A percentile compares a stretch with the other conserved stretches of the same genome.
These are phyloP conservation scores for Drosophila pectinifera DNA, from an alignment of 1,140 invertebrate species.

Conservation along the genomic window DNA sequence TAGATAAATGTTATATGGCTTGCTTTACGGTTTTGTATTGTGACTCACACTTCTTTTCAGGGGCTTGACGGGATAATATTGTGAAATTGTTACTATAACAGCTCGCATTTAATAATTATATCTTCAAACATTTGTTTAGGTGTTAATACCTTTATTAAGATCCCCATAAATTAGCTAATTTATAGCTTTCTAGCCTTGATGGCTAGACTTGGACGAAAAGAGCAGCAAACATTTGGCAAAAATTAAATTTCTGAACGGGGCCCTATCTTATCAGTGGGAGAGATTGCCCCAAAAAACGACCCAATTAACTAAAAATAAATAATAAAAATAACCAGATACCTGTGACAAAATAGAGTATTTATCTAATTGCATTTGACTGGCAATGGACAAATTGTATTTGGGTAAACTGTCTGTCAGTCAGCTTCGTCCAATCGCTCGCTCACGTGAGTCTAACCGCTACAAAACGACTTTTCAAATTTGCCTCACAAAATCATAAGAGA, in stretches of 20 bases:
- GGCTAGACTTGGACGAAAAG: conserved; percentile 2
- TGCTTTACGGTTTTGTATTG: not conserved
- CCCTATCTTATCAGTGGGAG: conserved; percentile 38
- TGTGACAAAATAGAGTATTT: conserved; percentile 13
- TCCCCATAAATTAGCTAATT: conserved; percentile 17
- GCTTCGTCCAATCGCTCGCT: conserved; percentile 54
- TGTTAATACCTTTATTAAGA: not conserved
- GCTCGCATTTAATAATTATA: not conserved
- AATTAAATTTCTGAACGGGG: conserved; percentile 9
- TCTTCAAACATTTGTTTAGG: conserved; percentile 15
- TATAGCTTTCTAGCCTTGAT: not conserved
- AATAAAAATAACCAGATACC: not conserved
- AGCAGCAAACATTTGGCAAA: conserved; percentile 11
- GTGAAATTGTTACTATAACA: not conserved
- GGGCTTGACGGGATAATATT: not conserved
- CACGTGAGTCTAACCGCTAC: conserved; percentile 56
- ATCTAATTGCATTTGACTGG: conserved; percentile 45
- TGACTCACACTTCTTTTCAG: conserved; percentile 12
- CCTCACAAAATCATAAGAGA: conserved; percentile 32
- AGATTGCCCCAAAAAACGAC: conserved; percentile 27
- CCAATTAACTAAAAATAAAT: conserved; percentile 12
- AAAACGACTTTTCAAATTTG: conserved; percentile 74
- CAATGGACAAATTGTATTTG: conserved; percentile 74
- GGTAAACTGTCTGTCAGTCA: conserved; percentile 59
- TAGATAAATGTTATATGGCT: conserved; percentile 6